Evolutionary conservation across 2,888 invertebrate genomes (phyloP).

Genomic region (Cancer borealis): DNA sequence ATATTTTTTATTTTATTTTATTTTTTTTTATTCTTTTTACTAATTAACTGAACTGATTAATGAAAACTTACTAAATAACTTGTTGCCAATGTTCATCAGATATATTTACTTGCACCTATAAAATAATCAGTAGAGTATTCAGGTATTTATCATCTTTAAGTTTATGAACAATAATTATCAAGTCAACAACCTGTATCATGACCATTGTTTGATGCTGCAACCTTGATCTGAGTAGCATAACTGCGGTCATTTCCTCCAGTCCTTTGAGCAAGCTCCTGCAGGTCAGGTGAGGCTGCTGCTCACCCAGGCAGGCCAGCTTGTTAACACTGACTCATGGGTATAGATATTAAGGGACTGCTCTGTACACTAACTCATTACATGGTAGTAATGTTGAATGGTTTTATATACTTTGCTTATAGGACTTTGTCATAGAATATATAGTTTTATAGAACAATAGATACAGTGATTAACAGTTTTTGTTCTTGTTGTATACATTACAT

Average conservation of each 20-base stretch:
- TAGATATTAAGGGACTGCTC: slow-evolving; percentile 56
- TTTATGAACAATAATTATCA: not conserved
- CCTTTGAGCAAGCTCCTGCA: slow-evolving; percentile 51
- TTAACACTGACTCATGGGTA: slow-evolving; percentile 48
- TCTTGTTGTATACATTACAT: slow-evolving; percentile 54
- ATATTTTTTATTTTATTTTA: not conserved
- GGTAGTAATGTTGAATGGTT: slow-evolving; percentile 54
- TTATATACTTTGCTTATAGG: slow-evolving; percentile 61
- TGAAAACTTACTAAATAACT: slow-evolving; percentile 9
- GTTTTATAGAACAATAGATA: slow-evolving; percentile 43
- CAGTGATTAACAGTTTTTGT: slow-evolving; percentile 59
- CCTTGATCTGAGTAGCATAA: not conserved
- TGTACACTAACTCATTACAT: slow-evolving; percentile 55
- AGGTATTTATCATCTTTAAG: slow-evolving; percentile 6
- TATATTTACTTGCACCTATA: not conserved
- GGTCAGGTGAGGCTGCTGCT: slow-evolving; percentile 46
- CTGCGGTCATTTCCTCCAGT: not conserved
- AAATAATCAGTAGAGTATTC: not conserved
- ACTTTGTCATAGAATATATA: slow-evolving; percentile 58
- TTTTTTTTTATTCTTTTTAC: not conserved
- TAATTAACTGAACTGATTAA: slow-evolving; percentile 6
- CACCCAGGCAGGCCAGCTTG: slow-evolving; percentile 53
- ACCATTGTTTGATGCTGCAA: not conserved
- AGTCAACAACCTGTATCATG: not conserved
- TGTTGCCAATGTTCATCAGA: slow-evolving; percentile 33